A percentile compares a stretch with the other conserved stretches of the same genome.
Evolutionary conservation across 2,113 vertebrate species (phyloP).

Genomic region (Salvelinus fontinalis): DNA sequence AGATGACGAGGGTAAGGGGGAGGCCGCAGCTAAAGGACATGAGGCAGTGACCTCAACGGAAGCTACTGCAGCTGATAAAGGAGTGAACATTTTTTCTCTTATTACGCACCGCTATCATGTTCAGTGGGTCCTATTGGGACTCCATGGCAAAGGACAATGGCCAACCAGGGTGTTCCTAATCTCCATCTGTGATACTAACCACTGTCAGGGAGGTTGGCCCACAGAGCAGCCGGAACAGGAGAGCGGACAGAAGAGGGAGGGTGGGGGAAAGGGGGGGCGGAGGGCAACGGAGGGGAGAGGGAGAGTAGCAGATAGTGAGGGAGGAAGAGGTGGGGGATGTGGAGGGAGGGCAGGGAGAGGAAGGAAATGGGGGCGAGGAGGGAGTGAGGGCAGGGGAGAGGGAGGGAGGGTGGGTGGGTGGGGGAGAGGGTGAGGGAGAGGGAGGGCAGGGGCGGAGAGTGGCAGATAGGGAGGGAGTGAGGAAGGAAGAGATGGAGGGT

Average conservation of each 20-base stretch:
- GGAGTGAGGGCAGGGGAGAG: constrained; percentile 21
- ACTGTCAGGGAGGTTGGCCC: constrained; percentile 29
- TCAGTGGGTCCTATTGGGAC: constrained; percentile 18
- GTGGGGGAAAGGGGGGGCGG: background rate
- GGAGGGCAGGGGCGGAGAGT: constrained; percentile 9
- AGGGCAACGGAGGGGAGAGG: background rate
- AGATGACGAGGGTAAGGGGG: constrained; percentile 10
- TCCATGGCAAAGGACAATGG: constrained; percentile 36
- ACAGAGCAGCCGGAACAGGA: constrained; percentile 30
- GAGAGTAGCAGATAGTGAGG: constrained; percentile 23
- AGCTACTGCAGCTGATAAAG: constrained; percentile 55
- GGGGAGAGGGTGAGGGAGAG: constrained; percentile 2
- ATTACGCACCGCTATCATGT: constrained; percentile 33
- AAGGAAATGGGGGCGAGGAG: constrained; percentile 11
- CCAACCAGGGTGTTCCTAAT: constrained; percentile 47
- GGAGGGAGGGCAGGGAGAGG: constrained; percentile 21
- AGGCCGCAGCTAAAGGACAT: constrained; percentile 27
- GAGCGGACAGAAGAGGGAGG: constrained; percentile 23
- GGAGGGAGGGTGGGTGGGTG: background rate
- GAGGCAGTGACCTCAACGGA: constrained; percentile 52
- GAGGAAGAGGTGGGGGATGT: constrained; percentile 22
- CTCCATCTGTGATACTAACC: constrained; percentile 24
- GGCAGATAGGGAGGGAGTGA: constrained; percentile 18
- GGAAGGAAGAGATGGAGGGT: constrained; percentile 13
- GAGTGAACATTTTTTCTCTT: constrained; percentile 42